A percentile compares a stretch with the other conserved stretches of the same genome.
phyloP scores from a whole-genome alignment of 2,113 vertebrate genomes.

The Rhinoderma darwinii region DNA sequence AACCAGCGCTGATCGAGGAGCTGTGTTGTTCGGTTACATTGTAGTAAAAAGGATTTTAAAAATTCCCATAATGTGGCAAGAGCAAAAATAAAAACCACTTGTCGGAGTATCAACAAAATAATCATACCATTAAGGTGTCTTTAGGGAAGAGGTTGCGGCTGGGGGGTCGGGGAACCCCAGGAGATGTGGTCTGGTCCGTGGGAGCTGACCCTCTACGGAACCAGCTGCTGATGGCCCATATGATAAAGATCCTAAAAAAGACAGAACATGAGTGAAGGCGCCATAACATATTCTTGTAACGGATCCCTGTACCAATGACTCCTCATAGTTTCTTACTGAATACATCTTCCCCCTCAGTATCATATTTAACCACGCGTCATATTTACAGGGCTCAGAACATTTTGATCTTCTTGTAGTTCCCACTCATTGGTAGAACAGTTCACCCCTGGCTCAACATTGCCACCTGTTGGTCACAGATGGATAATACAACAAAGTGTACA shows the following conservation, averaged over 20 bases:
- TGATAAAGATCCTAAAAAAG: constrained; percentile 87
- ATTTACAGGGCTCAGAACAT: too few relatives aligned
- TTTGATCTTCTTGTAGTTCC: too few relatives aligned
- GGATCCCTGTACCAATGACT: too few relatives aligned
- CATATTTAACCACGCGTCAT: too few relatives aligned
- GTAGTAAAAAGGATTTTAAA: too few relatives aligned
- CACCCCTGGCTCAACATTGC: neutral
- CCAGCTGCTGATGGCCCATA: constrained; percentile 98
- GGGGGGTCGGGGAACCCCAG: constrained; percentile 81
- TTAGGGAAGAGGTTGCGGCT: constrained; percentile 95
- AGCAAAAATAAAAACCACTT: too few relatives aligned
- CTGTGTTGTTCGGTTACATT: too few relatives aligned
- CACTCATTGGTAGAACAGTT: neutral
- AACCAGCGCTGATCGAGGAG: too few relatives aligned
- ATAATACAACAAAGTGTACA: neutral
- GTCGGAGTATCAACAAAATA: neutral
- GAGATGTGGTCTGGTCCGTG: constrained; percentile 82
- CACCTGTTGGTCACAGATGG: neutral
- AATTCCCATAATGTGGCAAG: too few relatives aligned
- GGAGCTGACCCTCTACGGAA: constrained; percentile 89
- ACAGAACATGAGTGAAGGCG: neutral
- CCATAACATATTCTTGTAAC: neutral
- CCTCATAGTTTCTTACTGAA: too few relatives aligned
- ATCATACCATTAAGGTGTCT: constrained; percentile 91
- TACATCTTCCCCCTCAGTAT: too few relatives aligned